Conservation (phyloP, 2,797 vertebrate genomes). For the Masticophis lateralis region DNA sequence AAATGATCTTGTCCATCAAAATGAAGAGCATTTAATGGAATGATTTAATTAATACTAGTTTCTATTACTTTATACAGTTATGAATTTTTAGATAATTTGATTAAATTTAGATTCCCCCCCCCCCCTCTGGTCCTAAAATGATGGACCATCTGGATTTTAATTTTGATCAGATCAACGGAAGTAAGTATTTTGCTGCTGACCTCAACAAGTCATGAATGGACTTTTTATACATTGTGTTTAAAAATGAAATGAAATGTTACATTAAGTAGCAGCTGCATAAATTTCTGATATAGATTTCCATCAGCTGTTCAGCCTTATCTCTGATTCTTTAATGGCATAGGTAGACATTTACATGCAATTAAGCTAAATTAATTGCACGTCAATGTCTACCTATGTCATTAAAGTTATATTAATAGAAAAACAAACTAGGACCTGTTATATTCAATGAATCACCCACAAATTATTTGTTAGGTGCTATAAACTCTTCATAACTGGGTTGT, state of each 20-base stretch:
- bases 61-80: not conserved
- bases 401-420: not conserved
- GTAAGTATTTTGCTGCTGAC: not conserved
- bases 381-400: not conserved
- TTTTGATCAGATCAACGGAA: not conserved
- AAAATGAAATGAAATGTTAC: not conserved
- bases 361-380: not conserved
- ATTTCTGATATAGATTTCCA: not conserved
- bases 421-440: not conserved
- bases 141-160: not conserved
- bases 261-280: not conserved
- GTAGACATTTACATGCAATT: not conserved
- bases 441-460: not conserved
- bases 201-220: not conserved
- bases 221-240: not conserved
- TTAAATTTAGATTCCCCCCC: not conserved
- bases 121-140: not conserved
- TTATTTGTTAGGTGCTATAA: not conserved
- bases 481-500: not conserved
- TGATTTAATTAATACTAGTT: not conserved
- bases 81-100: not conserved
- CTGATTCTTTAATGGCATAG: not conserved
- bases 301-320: not conserved
- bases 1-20: not conserved
- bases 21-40: slow-evolving; percentile 1